phyloP scores from a whole-genome alignment of 2,113 vertebrate genomes.

The Calonectris borealis region DNA sequence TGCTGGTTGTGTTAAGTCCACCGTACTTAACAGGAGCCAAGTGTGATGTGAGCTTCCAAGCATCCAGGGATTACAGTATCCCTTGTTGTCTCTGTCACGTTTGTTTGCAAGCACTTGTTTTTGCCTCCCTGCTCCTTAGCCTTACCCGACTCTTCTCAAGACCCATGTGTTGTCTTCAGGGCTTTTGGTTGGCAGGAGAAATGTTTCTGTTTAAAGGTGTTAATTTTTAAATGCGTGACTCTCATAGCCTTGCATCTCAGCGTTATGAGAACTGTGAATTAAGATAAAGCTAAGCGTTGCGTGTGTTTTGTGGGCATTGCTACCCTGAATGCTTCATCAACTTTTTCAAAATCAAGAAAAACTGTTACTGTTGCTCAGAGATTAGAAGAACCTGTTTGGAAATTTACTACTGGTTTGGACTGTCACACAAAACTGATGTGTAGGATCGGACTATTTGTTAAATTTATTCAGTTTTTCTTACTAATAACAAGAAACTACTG shows the following conservation, averaged over 20 bases:
- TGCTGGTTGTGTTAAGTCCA: background rate
- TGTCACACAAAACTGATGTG: background rate
- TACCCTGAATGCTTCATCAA: background rate
- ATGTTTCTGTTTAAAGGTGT: background rate
- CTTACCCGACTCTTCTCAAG: background rate
- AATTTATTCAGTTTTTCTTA: background rate
- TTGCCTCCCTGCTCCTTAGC: background rate
- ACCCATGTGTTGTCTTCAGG: background rate
- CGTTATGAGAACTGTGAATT: background rate
- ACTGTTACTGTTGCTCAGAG: background rate
- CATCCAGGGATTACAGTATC: background rate
- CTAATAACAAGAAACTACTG: background rate
- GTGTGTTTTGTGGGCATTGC: background rate
- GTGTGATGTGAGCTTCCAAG: background rate
- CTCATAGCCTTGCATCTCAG: background rate
- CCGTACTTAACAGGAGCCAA: background rate
- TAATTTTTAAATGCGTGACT: background rate
- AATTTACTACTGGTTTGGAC: background rate
- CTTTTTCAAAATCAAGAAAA: background rate
- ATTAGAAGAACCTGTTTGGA: background rate
- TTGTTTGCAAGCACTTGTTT: background rate
- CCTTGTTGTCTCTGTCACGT: background rate
- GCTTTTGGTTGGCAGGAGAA: background rate
- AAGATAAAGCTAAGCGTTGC: background rate
- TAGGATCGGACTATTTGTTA: background rate